Base-by-base conservation (phyloP, 2,113 vertebrate species). In the Pogona vitticeps region DNA sequence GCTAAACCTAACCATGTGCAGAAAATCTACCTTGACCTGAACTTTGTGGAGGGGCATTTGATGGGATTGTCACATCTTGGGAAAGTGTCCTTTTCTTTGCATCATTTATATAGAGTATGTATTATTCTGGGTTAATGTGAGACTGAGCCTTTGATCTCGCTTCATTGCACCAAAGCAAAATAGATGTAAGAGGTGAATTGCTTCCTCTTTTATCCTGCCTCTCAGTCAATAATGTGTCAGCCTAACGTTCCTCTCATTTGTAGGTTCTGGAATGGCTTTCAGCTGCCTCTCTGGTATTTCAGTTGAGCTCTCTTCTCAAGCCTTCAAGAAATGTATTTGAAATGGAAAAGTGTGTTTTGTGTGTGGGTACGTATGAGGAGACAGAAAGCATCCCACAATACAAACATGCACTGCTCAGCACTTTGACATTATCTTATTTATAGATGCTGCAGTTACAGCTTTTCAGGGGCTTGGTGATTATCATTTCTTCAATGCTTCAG, bases 381-480 rank as follows among this genome's bases (percentile, higher is more conserved):
- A 68, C 9, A n/a, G 75, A 95, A 95, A 95, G 93, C 91, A 93
- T 95, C 96, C 96, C 95, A 95, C 95, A 95, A 95, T 95, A 94
- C 94, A 96, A 96, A 96, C 94, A 94, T 97, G 94, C 94, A 85
- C 88, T 72, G 93, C 95, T 97, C 96, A 97, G 96, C 96, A 96
- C 91, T 96, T 97, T 96, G 91, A 91, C 79, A 93, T 97, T 96
- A 95, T 96, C 96, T 96, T 97, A 96, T 97, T 97, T 96, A 96
- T 96, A 95, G 21, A 87, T 87, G 86, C 94, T 95, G 94, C 95
- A 95, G 95, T 82, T 95, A 94, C 92, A 86, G 94, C 92, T 96
- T 96, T 96, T 96, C 95, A 91, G 96, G 96, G 71, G 95, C 96
- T 95, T 90, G 92, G 95, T 95, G 95, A 96, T 97, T 96, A 96